Evolutionary conservation across 2,888 invertebrate species (phyloP).

Genomic region (Hypena proboscidalis): DNA sequence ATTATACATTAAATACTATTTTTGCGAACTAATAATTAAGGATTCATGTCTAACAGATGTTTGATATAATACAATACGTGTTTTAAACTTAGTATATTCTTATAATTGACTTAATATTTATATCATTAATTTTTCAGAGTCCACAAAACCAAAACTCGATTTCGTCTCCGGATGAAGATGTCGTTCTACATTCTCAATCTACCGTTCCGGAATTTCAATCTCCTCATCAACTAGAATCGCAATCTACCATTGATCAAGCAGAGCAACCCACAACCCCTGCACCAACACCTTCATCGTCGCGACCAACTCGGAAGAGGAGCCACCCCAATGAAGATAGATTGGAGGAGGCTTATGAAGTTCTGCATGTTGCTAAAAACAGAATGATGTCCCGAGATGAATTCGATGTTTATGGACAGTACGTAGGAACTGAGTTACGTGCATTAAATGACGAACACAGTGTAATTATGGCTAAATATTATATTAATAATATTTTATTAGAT

Average conservation of each 20-base stretch:
- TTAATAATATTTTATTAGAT: slow-evolving; percentile 32
- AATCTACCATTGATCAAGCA: slow-evolving; percentile 20
- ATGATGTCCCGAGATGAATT: slow-evolving; percentile 29
- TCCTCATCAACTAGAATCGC: slow-evolving; percentile 25
- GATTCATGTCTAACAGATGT: slow-evolving; percentile 26
- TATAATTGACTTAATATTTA: slow-evolving; percentile 23
- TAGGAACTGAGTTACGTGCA: slow-evolving; percentile 32
- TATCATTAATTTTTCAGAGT: slow-evolving; percentile 23
- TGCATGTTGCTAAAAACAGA: slow-evolving; percentile 30
- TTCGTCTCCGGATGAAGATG: slow-evolving; percentile 25
- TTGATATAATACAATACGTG: slow-evolving; percentile 27
- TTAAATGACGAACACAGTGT: slow-evolving; percentile 30
- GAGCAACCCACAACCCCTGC: slow-evolving; percentile 9
- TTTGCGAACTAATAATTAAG: slow-evolving; percentile 14
- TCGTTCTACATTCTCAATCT: slow-evolving; percentile 19
- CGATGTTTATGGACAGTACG: slow-evolving; percentile 31
- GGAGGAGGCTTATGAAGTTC: slow-evolving; percentile 22
- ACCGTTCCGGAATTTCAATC: slow-evolving; percentile 23
- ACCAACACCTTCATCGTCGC: slow-evolving; percentile 25
- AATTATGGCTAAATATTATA: slow-evolving; percentile 33
- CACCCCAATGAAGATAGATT: slow-evolving; percentile 21
- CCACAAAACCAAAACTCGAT: slow-evolving; percentile 25
- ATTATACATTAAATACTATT: slow-evolving; percentile 23
- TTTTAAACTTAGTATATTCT: slow-evolving; percentile 14
- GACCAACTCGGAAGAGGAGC: slow-evolving; percentile 23